Evolutionary conservation across 1,140 invertebrate genomes (phyloP), one percentile per base, ranked within the genome.

Genomic region (Aricia agestis): DNA sequence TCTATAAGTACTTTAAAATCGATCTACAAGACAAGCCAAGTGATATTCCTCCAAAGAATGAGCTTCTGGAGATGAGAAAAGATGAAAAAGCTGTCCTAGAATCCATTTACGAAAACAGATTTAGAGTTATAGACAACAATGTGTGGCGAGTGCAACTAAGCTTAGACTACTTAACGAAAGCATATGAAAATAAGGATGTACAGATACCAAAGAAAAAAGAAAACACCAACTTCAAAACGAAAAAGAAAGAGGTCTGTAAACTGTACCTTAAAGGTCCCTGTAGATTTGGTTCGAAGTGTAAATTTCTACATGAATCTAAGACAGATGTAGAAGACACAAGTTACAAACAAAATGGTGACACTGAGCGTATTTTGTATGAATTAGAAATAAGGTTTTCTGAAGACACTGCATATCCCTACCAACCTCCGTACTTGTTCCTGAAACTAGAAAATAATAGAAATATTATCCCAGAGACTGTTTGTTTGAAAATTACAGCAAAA

Each of bases 301-400:
- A 93, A 80, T 96, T 95, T 92, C 93, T 93, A n/a, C 95, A 96
- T 87, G 92, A 95, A 81, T 82, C 85, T 66, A 89, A 92, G 70
- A 86, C 81, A 72, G 87, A 85, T 74, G 76, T 68, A 1, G 68
- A 58, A 36, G 67, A 69, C 42, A 42, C 74, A 25, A 72, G 1
- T 41, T 66, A 74, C 58, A 6, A 68, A 67, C 75, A 79, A 11
- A 72, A 76, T 66, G 79, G 81, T 74, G 74, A 80, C 25, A 78
- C 69, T 63, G 80, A 87, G 72, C 88, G 90, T 79, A 86, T 89
- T 72, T 76, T 82, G 72, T 95, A 94, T 87, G 93, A 93, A 76
- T 90, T 96, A 79, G 95, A 96, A 93, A 93, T 96, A 80, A 92
- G 95, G 78, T 96, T 96, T 92, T 93, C 94, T 6, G 89, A 93